phyloP scores from a whole-genome alignment of 2,888 invertebrate species.

The Pristionchus maxplancki region DNA sequence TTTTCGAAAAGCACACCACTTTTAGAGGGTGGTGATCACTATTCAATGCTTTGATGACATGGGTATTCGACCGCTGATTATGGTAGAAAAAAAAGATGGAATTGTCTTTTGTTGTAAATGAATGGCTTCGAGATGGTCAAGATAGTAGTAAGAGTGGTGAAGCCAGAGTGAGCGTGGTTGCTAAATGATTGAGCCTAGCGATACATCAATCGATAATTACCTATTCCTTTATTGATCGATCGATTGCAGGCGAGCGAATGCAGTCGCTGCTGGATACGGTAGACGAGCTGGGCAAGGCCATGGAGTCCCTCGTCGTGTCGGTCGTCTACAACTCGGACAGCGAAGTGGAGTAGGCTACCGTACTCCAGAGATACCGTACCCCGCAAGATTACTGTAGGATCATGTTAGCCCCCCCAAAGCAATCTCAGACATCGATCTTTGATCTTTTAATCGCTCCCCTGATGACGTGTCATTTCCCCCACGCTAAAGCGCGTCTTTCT shows the following conservation, averaged over 20 bases:
- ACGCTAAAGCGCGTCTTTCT: background rate
- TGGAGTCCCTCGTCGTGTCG: constrained; percentile 90
- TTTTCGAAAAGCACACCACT: no score
- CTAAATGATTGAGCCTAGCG: no score
- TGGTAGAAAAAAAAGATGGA: no score
- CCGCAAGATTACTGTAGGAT: background rate
- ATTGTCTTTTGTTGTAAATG: no score
- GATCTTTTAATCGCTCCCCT: constrained; percentile 1
- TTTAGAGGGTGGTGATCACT: no score
- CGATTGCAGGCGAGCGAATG: constrained; percentile 78
- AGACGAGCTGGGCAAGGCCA: constrained; percentile 87
- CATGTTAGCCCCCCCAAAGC: no score
- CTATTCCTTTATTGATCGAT: background rate
- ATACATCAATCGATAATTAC: no score
- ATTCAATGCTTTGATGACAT: no score
- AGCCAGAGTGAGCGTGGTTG: no score
- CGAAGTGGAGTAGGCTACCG: constrained; percentile 54
- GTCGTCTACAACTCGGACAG: constrained; percentile 87
- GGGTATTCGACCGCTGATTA: no score
- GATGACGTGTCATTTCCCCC: constrained; percentile 2
- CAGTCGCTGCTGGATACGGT: constrained; percentile 74
- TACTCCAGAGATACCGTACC: background rate
- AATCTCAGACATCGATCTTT: constrained; percentile 19
- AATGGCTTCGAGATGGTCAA: no score
- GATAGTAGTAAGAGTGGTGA: no score